Base-by-base conservation (phyloP, 2,888 invertebrate species). In the Sphaerophoria rueppellii region DNA sequence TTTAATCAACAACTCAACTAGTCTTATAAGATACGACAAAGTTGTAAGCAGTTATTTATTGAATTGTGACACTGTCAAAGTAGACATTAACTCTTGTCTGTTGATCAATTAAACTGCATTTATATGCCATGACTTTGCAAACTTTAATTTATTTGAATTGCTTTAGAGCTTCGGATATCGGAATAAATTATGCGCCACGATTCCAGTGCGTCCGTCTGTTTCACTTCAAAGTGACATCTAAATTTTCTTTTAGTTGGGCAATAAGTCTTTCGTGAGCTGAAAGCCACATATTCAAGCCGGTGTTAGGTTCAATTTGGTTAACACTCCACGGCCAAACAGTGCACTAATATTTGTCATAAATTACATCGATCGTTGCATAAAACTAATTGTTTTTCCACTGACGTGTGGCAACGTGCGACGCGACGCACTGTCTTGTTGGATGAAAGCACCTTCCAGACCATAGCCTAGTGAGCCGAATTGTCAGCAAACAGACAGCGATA, bases 301-400 rank as follows among this genome's bases (percentile, higher is more conserved):
- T 46, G 46, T 81, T 65, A 55, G 37, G 32, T 48, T 70, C 16
- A 61, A 76, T 55, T 70, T 76, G 54, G 37, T 70, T 76, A 76
- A 70, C 76, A 70, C 61, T 37, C 6, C 40, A 40, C 14, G 60
- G 50, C 46, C 16, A 37, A 50, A 65, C 50, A 35, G 46, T 35
- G 58, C 63, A 67, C 60, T 61, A 83, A 79, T 83, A 83, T 67
- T 83, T 75, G 57, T 57, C 65, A 71, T 67, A 75, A 83, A 83
- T 71, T 74, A 74, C 82, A 79, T 75, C 65, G 58, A 32, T 60
- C 32, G 50, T 83, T 83, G 79, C 79, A 79, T 79, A 79, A 37
- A 50, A 37, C 14, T 50, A 50, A 65, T 63, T 35, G n/a, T 12
- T 6, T 69, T 60, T 48, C 35, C 52, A 61, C 1, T 37, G 35